Base-by-base conservation (phyloP, 2,888 invertebrate genomes). In the Cynaeus angustus region DNA sequence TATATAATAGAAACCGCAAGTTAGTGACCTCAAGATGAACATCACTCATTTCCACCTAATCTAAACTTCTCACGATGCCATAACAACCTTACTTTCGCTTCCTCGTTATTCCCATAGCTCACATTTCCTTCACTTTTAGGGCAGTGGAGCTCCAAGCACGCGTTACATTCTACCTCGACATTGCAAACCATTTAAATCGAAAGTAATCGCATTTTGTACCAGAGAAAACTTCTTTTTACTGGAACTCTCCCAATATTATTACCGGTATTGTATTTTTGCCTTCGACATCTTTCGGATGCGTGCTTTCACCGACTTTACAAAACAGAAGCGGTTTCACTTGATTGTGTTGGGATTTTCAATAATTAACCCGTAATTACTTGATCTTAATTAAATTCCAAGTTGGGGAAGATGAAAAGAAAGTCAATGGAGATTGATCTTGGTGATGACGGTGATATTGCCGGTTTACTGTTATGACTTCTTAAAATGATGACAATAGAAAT, bases 1-100 rank as follows among this genome's bases (percentile, higher is more conserved):
- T 53, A 21, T 21, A 53, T 30, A 53, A 53, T 53, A 53, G 52
- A 53, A 53, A 53, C 52, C 12, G 10, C 30, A 13, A 26, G 52
- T 53, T 21, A 53, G 52, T 53, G 52, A 53, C 52, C 52, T 28
- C 12, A 1, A 9, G 28, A 28, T 43, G 43, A 50, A 10, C 33
- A 33, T 33, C 33, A 9, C 33, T 33, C 33, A 33, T 33, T 33
- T 33, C 33, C 33, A 33, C 9, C 43, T 12, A 43, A 13, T 14
- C 10, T 14, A 12, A 43, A 43, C 55, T 55, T 55, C 58, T 58
- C 58, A 58, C 58, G 58, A 58, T 45, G 58, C 21, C 41, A 58
- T 58, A 58, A 58, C 58, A 45, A 58, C n/a, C 21, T 58, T 45
- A 58, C 58, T 58, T 58, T 58, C 58, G 58, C 58, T 58, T 43